Evolutionary conservation across 2,888 invertebrate genomes (phyloP).

Genomic region (Catocala fraxini): DNA sequence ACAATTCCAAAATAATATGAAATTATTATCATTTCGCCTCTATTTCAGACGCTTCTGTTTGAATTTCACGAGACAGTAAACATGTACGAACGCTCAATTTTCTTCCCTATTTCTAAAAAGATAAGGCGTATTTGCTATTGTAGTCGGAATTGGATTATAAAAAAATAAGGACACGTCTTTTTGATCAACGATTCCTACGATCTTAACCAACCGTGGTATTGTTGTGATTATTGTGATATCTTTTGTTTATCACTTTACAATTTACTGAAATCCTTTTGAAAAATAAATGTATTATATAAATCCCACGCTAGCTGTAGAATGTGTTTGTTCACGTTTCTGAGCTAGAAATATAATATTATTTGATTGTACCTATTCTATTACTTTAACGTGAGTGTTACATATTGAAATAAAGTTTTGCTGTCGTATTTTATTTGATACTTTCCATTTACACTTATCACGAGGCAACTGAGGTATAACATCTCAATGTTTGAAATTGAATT

Average conservation of each 20-base stretch:
- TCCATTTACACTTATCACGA: too few relatives aligned
- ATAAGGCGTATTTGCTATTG: slow-evolving; percentile 27
- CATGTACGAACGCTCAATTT: slow-evolving; percentile 16
- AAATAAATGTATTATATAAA: background rate
- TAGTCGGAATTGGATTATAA: slow-evolving; percentile 34
- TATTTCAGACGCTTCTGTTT: slow-evolving; percentile 42
- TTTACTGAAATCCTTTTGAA: slow-evolving; percentile 10
- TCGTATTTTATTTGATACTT: too few relatives aligned
- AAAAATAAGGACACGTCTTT: slow-evolving; percentile 37
- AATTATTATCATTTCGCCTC: slow-evolving; percentile 53
- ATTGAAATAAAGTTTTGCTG: background rate
- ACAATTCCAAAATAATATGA: slow-evolving; percentile 57
- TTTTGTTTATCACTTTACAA: slow-evolving; percentile 37
- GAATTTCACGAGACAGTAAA: slow-evolving; percentile 51
- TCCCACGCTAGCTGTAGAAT: too few relatives aligned
- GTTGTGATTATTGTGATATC: slow-evolving; percentile 30
- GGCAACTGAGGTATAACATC: too few relatives aligned
- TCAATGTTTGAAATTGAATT: too few relatives aligned
- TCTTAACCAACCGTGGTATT: slow-evolving; percentile 43
- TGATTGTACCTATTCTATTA: background rate
- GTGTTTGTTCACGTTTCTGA: too few relatives aligned
- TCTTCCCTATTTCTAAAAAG: slow-evolving; percentile 13
- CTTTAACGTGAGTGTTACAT: too few relatives aligned
- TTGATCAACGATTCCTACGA: slow-evolving; percentile 44
- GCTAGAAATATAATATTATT: background rate